Evolutionary conservation across 2,888 invertebrate genomes (phyloP).

Genomic region (Ochropacha duplaris): DNA sequence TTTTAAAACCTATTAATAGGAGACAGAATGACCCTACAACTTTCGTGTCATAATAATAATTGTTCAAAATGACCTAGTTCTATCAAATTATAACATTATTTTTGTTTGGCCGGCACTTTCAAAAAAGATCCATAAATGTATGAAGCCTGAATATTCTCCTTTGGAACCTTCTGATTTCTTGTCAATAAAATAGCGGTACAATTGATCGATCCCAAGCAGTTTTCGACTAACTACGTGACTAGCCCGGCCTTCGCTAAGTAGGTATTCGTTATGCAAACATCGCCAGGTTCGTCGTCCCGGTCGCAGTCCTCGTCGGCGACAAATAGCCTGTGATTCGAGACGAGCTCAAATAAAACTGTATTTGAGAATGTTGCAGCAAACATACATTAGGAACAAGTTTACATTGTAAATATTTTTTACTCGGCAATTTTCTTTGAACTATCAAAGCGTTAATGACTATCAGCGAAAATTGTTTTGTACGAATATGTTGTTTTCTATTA

Average conservation of each 20-base stretch:
- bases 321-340: constrained; percentile 31
- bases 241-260: constrained; percentile 13
- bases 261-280: constrained; percentile 24
- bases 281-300: not conserved
- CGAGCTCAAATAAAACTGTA: constrained; percentile 33
- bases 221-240: not conserved
- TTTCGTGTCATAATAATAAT: too few relatives aligned
- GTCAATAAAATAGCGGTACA: not conserved
- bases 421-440: not conserved
- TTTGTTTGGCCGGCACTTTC: too few relatives aligned
- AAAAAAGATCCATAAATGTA: too few relatives aligned
- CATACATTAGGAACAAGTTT: constrained; percentile 30
- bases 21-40: too few relatives aligned
- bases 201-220: not conserved
- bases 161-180: too few relatives aligned
- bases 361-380: constrained; percentile 19
- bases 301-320: constrained; percentile 12
- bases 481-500: not conserved
- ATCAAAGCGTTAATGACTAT: not conserved
- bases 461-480: not conserved
- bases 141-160: too few relatives aligned
- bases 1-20: too few relatives aligned
- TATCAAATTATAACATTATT: too few relatives aligned
- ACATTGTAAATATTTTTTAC: constrained; percentile 14
- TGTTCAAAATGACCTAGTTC: too few relatives aligned